Evolutionary conservation across 2,113 vertebrate species (phyloP).

Genomic region (Micromys minutus): DNA sequence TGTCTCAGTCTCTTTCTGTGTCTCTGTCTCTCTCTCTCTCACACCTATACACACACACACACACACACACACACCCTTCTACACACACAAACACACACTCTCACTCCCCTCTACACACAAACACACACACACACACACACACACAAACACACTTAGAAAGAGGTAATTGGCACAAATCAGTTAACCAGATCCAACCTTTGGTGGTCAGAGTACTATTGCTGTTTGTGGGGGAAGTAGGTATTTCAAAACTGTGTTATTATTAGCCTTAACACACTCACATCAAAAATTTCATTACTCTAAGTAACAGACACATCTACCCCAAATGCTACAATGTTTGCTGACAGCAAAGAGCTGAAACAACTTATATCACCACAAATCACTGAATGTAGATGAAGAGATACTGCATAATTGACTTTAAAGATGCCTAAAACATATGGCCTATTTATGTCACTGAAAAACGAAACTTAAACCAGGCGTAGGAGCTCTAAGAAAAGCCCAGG

Average conservation of each 20-base stretch:
- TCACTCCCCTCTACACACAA: too few species aligned
- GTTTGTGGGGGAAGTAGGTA: neutral
- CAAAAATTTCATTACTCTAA: slow-evolving; percentile 48
- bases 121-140: neutral
- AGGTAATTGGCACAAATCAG: neutral
- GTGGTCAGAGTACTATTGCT: neutral
- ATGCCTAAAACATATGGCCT: slow-evolving; percentile 51
- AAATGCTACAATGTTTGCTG: slow-evolving; percentile 59
- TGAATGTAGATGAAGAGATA: slow-evolving; percentile 72
- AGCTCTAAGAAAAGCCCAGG: neutral
- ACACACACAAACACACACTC: neutral
- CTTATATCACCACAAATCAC: slow-evolving; percentile 74
- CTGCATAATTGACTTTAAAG: slow-evolving; percentile 33
- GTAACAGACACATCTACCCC: slow-evolving; percentile 32
- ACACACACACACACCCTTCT: neutral
- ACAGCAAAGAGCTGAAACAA: slow-evolving; percentile 64
- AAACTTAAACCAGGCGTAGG: slow-evolving; percentile 32
- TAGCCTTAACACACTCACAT: slow-evolving; percentile 29
- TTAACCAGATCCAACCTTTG: slow-evolving; percentile 19
- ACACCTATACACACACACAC: neutral
- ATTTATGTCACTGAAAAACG: slow-evolving; percentile 46
- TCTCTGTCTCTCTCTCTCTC: neutral
- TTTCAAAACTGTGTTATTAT: neutral
- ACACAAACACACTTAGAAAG: neutral
- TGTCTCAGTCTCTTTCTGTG: neutral